Conservation (phyloP, 2,888 invertebrate genomes). For the Epicampocera succincta region DNA sequence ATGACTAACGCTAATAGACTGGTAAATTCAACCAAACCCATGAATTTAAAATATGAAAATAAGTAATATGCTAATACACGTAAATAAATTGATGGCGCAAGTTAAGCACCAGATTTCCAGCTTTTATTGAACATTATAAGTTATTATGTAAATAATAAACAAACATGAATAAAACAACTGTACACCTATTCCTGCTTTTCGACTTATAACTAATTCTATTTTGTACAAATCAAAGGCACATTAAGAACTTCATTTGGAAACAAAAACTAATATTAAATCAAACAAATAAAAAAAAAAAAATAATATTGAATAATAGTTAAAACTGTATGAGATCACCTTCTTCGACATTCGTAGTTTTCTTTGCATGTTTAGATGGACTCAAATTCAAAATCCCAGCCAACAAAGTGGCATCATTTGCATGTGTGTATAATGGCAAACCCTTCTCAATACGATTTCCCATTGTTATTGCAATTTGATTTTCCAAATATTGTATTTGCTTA, state of each 20-base stretch:
- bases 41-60: no score
- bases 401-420: constrained; percentile 82
- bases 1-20: constrained; percentile 43
- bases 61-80: no score
- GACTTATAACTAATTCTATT: constrained; percentile 43
- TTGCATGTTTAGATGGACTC: constrained; percentile 50
- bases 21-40: constrained; percentile 43
- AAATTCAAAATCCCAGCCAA: constrained; percentile 58
- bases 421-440: constrained; percentile 83
- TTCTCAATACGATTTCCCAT: constrained; percentile 82
- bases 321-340: constrained; percentile 85
- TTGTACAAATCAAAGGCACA: constrained; percentile 48
- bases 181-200: constrained; percentile 20
- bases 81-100: constrained; percentile 1
- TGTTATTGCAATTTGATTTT: constrained; percentile 83
- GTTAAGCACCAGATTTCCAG: constrained; percentile 4
- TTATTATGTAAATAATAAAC: constrained; percentile 21
- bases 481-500: constrained; percentile 85
- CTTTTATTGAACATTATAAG: constrained; percentile 5
- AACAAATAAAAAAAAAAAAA: constrained; percentile 50
- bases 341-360: constrained; percentile 82
- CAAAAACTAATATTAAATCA: constrained; percentile 57
- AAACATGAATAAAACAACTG: constrained; percentile 9
- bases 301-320: constrained; percentile 71
- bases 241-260: constrained; percentile 8